Evolutionary conservation across 2,113 vertebrate genomes (phyloP).

Genomic region (Coreoperca whiteheadi): DNA sequence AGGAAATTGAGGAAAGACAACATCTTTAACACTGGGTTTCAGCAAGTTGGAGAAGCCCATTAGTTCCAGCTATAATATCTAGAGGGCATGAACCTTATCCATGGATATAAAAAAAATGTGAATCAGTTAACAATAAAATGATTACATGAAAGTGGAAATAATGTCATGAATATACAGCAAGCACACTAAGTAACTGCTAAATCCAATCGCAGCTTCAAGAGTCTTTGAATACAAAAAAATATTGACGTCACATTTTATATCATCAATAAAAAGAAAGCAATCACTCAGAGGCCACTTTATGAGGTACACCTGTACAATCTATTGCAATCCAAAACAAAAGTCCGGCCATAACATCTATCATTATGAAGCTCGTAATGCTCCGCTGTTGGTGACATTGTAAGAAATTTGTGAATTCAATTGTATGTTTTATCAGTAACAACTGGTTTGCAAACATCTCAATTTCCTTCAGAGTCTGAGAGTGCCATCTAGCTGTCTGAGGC

Average conservation of each 20-base stretch:
- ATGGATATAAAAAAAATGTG: neutral
- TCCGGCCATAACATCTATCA: neutral
- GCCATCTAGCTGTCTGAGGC: constrained; percentile 79
- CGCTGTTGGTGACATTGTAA: neutral
- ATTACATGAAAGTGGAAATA: neutral
- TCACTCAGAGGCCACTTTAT: neutral
- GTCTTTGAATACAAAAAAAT: neutral
- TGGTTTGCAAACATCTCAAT: neutral
- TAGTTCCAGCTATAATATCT: neutral
- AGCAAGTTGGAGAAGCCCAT: neutral
- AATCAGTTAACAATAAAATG: neutral
- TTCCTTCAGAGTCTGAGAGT: constrained; percentile 56
- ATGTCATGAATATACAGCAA: neutral
- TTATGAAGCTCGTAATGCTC: neutral
- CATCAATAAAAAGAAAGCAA: neutral
- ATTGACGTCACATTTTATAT: neutral
- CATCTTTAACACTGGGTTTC: neutral
- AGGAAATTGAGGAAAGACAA: neutral
- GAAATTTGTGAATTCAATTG: neutral
- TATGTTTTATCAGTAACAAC: neutral
- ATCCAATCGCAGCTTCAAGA: neutral
- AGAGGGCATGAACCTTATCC: neutral
- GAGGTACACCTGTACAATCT: neutral
- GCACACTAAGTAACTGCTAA: neutral
- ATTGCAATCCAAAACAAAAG: neutral